Evolutionary conservation across 2,888 invertebrate species (phyloP), one percentile per base, ranked within the genome.

Genomic region (Metalampra italica): DNA sequence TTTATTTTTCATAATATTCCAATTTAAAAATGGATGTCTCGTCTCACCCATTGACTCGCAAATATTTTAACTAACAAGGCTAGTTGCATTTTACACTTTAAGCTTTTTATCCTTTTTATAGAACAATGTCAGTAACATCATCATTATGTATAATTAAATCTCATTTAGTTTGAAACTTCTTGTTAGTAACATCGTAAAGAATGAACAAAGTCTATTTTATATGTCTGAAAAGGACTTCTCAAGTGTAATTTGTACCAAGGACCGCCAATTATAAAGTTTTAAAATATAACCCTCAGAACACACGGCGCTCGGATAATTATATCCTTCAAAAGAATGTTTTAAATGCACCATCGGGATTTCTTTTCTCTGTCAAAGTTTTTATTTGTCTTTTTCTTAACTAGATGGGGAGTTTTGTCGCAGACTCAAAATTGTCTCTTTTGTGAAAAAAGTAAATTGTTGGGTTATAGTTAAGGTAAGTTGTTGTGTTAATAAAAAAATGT

Each of bases 251-350:
- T 70, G 62, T 69, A 59, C 56, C 59, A 58, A 57, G 62, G 70
- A 72, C 71, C 71, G 59, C 64, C 78, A 81, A 78, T 81, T 79
- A 81, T 74, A 66, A 68, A 61, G 34, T 60, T 64, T 69, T 66
- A 56, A 68, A 75, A 75, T 74, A 78, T 70, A 75, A 69, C 54
- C 73, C 71, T 64, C 64, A 62, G 67, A 64, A 63, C 56, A 65
- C 55, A 46, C 52, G 57, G 59, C 22, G 36, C 36, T 53, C 50
- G 54, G 63, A 66, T 79, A 78, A 79, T 80, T 78, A 78, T 72
- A 76, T 60, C 66, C 64, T 70, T 66, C 62, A 66, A 54, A 64
- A 57, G 70, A 70, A 72, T 74, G 62, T 65, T 71, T 75, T 75
- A 75, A 78, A 75, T 67, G 70, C 58, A 61, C 60, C 50, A 47